phyloP scores from a whole-genome alignment of 1,140 invertebrate species.

The Telenomus remus region DNA sequence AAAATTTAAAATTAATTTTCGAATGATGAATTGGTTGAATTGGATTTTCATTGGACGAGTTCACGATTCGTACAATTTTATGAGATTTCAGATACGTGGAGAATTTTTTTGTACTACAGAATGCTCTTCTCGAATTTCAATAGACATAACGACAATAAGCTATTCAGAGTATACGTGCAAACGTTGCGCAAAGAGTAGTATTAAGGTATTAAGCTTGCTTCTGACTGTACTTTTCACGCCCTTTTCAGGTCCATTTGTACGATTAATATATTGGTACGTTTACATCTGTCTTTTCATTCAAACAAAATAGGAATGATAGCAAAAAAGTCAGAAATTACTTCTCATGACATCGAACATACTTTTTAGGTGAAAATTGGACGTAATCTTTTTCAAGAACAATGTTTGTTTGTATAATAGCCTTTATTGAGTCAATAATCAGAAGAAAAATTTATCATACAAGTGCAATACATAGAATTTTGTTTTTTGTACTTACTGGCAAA shows the following conservation, averaged over 20 bases:
- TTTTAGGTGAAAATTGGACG: too few species aligned
- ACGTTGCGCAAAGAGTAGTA: slow-evolving; percentile 64
- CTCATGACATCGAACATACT: too few species aligned
- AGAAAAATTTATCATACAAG: slow-evolving; percentile 13
- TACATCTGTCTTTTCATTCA: slow-evolving; percentile 34
- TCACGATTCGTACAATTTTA: not conserved
- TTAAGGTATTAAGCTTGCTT: slow-evolving; percentile 61
- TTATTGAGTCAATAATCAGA: slow-evolving; percentile 62
- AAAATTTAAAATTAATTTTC: not conserved
- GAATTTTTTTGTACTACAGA: slow-evolving; percentile 61
- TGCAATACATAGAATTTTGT: slow-evolving; percentile 32
- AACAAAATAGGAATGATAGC: not conserved
- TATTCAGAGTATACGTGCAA: slow-evolving; percentile 64
- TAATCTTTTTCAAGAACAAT: too few species aligned
- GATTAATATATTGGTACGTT: slow-evolving; percentile 25
- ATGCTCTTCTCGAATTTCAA: slow-evolving; percentile 67
- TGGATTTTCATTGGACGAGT: not conserved
- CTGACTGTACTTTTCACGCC: slow-evolving; percentile 74
- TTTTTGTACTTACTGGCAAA: slow-evolving; percentile 5
- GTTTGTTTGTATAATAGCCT: slow-evolving; percentile 72
- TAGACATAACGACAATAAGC: slow-evolving; percentile 71
- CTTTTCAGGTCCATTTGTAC: slow-evolving; percentile 43
- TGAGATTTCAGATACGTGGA: slow-evolving; percentile 6
- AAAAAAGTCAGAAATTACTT: not conserved
- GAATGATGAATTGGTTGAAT: not conserved